Evolutionary conservation across 2,888 invertebrate species (phyloP).

Genomic region (Eupeodes luniger): DNA sequence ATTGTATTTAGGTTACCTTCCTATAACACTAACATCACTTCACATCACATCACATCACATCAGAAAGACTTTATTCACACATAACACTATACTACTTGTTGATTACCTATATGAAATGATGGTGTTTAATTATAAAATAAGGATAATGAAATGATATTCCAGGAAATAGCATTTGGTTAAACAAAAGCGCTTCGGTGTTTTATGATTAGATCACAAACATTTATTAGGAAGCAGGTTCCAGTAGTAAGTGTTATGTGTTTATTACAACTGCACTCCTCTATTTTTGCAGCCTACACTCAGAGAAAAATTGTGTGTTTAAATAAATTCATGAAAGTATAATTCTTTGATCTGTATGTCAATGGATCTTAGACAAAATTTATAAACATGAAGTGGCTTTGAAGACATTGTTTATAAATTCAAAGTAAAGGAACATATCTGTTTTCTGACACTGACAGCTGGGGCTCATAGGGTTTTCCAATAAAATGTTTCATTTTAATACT

Average conservation of each 20-base stretch:
- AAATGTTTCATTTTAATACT: too few relatives aligned
- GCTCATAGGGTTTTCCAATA: too few relatives aligned
- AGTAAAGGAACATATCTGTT: too few relatives aligned
- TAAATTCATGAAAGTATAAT: too few relatives aligned
- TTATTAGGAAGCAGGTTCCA: neutral
- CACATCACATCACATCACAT: conserved; percentile 4
- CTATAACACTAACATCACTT: neutral
- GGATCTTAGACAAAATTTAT: too few relatives aligned
- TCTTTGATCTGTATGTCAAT: too few relatives aligned
- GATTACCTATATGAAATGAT: neutral
- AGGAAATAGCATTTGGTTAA: conserved; percentile 30
- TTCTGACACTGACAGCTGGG: too few relatives aligned
- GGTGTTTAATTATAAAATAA: neutral
- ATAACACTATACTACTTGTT: conserved; percentile 9
- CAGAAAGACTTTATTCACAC: conserved; percentile 7
- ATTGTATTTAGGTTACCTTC: conserved; percentile 16
- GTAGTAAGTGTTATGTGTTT: neutral
- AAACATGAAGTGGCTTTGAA: too few relatives aligned
- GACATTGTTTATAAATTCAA: too few relatives aligned
- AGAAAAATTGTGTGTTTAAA: too few relatives aligned
- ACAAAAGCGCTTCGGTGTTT: conserved; percentile 17
- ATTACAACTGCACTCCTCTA: too few relatives aligned
- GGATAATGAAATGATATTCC: conserved; percentile 14
- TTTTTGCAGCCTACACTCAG: too few relatives aligned
- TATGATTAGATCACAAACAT: conserved; percentile 2